Base-by-base conservation (phyloP, 1,140 invertebrate species). In the Carposina sasakii region DNA sequence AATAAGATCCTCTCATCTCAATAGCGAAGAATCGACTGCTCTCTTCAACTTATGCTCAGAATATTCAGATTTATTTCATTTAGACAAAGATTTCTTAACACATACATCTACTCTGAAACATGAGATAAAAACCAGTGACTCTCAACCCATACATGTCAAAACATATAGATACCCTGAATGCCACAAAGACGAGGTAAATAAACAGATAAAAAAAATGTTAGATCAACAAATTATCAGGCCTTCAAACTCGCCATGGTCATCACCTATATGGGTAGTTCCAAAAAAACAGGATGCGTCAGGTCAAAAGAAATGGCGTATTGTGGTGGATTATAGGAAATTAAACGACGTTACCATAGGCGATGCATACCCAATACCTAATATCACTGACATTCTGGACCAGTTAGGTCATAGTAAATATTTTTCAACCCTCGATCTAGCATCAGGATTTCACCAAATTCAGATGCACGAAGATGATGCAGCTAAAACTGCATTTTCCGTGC, bases 341-440 rank as follows among this genome's bases (percentile, higher is more conserved):
- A 85, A 85, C 52, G 61, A 75, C 31, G 60, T 60, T 30, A 79
- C 73, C 6, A 57, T 79, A 13, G 65, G 63, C 1, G 87, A 89
- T 56, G 59, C 51, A 23, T 90, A 83, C 60, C 88, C 89, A 1
- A 46, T 90, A 1, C 87, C 88, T 6, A 54, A 78, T 13, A 88
- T 89, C 10, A 67, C 74, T 3, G 83, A 87, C 13, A 76, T 76
- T 21, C 44, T 85, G 41, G 78, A 88, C 53, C 66, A 73, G 23
- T 42, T 89, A n/a, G 73, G 73, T 3, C 75, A 75, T 13, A 63
- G 68, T 26, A 70, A 64, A 37, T 86, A 78, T 54, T 89, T 88
- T 54, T 64, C 72, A 2, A 76, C 76, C 8, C 9, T 89, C 1
- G 88, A 90, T 62, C 45, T 88, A 10, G 59, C 60, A 0, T 69